Base-by-base conservation (phyloP, 2,888 invertebrate genomes). In the Antheraea assamensis region DNA sequence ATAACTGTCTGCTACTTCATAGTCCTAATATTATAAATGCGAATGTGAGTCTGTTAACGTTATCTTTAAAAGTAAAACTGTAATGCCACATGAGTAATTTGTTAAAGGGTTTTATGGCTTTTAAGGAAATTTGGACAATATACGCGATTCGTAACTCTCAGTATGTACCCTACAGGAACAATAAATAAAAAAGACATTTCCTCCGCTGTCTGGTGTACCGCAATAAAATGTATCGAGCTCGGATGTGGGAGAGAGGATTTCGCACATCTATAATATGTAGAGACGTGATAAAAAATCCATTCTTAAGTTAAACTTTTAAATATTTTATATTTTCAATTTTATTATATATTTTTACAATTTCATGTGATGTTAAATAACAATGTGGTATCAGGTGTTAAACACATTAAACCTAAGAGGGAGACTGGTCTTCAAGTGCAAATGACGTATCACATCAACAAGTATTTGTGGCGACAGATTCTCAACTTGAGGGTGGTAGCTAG, bases 161-260 rank as follows among this genome's bases (percentile, higher is more conserved):
- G 24, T 24, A 58, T 58, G 58, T 27, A 13, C 17, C 4, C 17
- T 30, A 64, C 30, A 30, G 30, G 30, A 64, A 64, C 15, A 64
- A 64, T 64, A 64, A 64, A 64, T 64, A 64, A 64, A 64, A 64
- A 64, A 64, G 30, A 64, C 61, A 64, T 64, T 30, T 64, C 61
- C 30, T 64, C 17, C 19, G 27, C 5, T 64, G 30, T 64, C 61
- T 30, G 61, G 10, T 10, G 27, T 27, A 27, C 21, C 27, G 61
- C 61, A 64, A 64, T 64, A 64, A 64, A 64, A 64, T 17, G 27
- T 27, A 15, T 64, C 61, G 30, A 64, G 27, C 17, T 64, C 15
- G 27, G 61, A 64, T 64, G 61, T 64, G 4, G n/a, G 4, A 27
- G 17, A 64, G 61, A 27, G 30, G 17, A 64, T 64, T 64, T 64